Evolutionary conservation across 2,888 invertebrate species (phyloP).

Genomic region (Incurvaria masculella): DNA sequence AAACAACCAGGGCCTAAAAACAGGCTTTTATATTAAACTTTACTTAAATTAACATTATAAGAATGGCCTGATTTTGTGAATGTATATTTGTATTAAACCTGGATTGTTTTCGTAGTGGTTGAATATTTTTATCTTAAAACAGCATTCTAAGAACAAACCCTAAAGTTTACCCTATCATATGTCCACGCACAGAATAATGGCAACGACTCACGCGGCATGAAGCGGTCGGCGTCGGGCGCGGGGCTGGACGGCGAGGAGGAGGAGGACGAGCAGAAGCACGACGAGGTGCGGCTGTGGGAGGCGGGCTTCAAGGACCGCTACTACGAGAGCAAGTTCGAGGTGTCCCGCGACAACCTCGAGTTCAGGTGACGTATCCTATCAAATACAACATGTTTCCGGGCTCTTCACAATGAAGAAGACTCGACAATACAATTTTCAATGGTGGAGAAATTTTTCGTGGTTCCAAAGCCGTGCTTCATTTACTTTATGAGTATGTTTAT

Average conservation of each 20-base stretch:
- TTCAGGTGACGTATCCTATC: slow-evolving; percentile 81
- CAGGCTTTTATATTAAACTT: too few relatives aligned
- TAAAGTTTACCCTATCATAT: not conserved
- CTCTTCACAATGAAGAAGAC: too few relatives aligned
- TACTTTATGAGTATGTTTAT: too few relatives aligned
- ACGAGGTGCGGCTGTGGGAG: slow-evolving; percentile 92
- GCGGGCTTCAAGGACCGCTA: slow-evolving; percentile 98
- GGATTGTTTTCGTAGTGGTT: slow-evolving; percentile 19
- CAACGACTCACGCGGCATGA: slow-evolving; percentile 22
- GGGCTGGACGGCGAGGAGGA: slow-evolving; percentile 47
- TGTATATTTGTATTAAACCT: too few relatives aligned
- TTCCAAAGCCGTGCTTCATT: too few relatives aligned
- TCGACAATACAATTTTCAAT: too few relatives aligned
- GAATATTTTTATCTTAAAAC: slow-evolving; percentile 13
- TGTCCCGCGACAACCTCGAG: slow-evolving; percentile 67
- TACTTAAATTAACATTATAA: too few relatives aligned
- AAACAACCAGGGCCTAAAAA: too few relatives aligned
- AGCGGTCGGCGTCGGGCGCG: slow-evolving; percentile 56
- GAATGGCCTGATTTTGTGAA: too few relatives aligned
- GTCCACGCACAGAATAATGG: slow-evolving; percentile 10
- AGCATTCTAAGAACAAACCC: not conserved
- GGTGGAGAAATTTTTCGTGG: too few relatives aligned
- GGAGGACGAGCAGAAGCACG: slow-evolving; percentile 71
- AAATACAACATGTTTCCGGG: too few relatives aligned
- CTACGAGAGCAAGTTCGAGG: slow-evolving; percentile 93